Conservation (phyloP, 2,113 vertebrate genomes). For the Typhlomys cinereus region DNA sequence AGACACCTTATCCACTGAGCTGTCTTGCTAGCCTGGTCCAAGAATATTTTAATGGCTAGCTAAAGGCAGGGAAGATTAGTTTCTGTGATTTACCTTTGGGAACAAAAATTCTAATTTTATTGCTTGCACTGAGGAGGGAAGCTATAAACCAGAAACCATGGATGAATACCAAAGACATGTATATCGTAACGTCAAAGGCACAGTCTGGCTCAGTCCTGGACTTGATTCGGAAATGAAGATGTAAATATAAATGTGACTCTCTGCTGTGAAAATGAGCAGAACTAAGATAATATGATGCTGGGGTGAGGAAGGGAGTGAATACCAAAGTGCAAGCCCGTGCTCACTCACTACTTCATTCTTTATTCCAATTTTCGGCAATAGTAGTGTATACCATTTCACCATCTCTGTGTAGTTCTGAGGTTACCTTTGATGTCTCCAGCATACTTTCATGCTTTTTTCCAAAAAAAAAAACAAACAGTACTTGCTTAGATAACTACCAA, state of each 20-base stretch:
- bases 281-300: background rate
- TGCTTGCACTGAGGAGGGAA: background rate
- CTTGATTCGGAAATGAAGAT: background rate
- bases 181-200: background rate
- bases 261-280: constrained; percentile 9
- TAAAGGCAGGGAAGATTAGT: background rate
- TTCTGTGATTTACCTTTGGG: background rate
- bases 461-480: constrained; percentile 30
- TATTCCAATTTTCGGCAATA: background rate
- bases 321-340: background rate
- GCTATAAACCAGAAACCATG: background rate
- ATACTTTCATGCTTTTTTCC: background rate
- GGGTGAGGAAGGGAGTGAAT: background rate
- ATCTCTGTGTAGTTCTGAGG: constrained; percentile 28
- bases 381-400: background rate
- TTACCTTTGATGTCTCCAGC: background rate
- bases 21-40: too few relatives aligned
- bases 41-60: background rate
- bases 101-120: background rate
- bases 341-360: background rate
- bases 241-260: background rate
- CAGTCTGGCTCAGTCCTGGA: background rate
- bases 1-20: too few relatives aligned
- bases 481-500: background rate
- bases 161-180: background rate